These are phyloP conservation scores for Labeo calbasu DNA, from an alignment of 2,797 vertebrate genomes.

Conservation along the genomic window DNA sequence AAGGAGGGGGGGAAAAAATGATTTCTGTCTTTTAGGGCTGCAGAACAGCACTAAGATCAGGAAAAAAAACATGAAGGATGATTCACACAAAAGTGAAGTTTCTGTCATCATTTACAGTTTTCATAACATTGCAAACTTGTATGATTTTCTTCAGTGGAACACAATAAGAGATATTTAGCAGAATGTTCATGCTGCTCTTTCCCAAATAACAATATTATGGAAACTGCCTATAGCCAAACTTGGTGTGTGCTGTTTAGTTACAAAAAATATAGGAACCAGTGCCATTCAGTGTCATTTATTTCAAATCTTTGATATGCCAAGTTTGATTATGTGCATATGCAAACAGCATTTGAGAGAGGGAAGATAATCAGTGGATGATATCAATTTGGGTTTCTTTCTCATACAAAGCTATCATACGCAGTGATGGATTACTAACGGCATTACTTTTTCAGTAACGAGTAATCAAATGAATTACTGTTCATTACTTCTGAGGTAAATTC, in stretches of 20 bases:
- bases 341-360: neutral
- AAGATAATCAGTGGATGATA: too few species aligned
- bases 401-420: neutral
- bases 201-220: neutral
- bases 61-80: neutral
- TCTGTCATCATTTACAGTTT: neutral
- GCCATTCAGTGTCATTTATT: neutral
- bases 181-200: conserved; percentile 6
- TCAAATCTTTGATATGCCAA: neutral
- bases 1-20: neutral
- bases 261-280: neutral
- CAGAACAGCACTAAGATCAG: neutral
- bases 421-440: too few species aligned
- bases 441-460: too few species aligned
- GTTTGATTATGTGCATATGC: neutral
- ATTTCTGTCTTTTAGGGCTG: neutral
- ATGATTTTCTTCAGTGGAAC: neutral
- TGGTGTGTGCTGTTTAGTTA: neutral
- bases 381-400: too few species aligned
- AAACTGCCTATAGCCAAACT: neutral
- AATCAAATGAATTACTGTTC: too few species aligned
- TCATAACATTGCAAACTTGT: neutral
- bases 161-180: neutral
- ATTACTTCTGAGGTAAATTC: too few species aligned
- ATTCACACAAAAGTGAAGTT: neutral